phyloP scores from a whole-genome alignment of 1,140 invertebrate species.

The Drosophila carrolli region DNA sequence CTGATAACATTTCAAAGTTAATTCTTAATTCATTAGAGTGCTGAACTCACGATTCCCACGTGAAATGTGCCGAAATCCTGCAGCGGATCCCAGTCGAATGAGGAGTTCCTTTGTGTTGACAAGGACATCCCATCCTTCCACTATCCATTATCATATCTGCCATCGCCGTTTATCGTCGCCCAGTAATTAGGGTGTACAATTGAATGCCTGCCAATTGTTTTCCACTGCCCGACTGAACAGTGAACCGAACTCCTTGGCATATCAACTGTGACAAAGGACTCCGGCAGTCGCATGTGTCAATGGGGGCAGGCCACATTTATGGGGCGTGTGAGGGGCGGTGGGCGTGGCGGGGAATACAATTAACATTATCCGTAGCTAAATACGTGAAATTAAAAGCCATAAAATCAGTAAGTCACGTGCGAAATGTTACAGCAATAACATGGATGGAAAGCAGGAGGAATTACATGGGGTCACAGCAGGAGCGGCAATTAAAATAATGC shows the following conservation, averaged over 20 bases:
- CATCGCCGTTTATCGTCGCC: constrained; percentile 9
- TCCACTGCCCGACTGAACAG: not conserved
- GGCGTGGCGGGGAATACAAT: constrained; percentile 60
- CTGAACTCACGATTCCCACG: no score
- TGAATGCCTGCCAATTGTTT: constrained; percentile 29
- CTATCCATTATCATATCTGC: constrained; percentile 10
- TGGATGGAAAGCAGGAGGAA: not conserved
- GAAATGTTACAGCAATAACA: constrained; percentile 74
- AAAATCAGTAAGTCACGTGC: constrained; percentile 82
- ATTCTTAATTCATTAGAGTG: no score
- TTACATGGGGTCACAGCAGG: constrained; percentile 41
- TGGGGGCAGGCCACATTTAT: constrained; percentile 12
- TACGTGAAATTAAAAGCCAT: constrained; percentile 82
- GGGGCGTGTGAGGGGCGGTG: not conserved
- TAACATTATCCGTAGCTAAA: constrained; percentile 81
- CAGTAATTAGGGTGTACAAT: constrained; percentile 32
- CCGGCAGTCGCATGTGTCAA: constrained; percentile 22
- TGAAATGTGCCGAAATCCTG: no score
- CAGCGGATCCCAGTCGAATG: no score
- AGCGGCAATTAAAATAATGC: constrained; percentile 80
- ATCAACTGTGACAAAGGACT: constrained; percentile 27
- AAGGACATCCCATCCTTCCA: not conserved
- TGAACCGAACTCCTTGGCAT: not conserved
- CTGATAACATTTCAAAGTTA: no score
- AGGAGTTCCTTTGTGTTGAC: not conserved